Evolutionary conservation across 2,888 invertebrate species (phyloP).

Genomic region (Xestia c-nigrum): DNA sequence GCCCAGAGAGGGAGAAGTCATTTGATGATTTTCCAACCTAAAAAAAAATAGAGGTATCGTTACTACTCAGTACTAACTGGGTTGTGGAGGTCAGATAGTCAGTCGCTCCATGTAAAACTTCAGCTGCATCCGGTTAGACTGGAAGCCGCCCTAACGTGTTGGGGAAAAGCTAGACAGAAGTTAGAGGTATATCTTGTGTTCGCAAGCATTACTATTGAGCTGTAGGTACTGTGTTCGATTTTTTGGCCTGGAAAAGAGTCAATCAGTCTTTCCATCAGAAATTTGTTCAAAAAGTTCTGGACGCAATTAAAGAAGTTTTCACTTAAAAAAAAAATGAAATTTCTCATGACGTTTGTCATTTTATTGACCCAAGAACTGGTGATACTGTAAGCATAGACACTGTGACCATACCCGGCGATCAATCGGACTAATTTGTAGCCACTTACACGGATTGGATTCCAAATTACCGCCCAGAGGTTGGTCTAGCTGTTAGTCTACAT

Average conservation of each 20-base stretch:
- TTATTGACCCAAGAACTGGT: neutral
- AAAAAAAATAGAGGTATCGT: no score
- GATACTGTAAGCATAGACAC: constrained; percentile 15
- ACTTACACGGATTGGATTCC: constrained; percentile 65
- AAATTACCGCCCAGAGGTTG: constrained; percentile 54
- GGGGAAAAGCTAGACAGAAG: no score
- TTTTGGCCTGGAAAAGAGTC: neutral
- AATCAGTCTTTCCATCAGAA: neutral
- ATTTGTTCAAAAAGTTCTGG: no score
- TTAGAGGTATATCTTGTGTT: neutral
- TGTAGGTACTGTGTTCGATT: neutral
- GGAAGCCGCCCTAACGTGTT: no score
- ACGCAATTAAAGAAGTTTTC: no score
- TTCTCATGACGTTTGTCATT: neutral
- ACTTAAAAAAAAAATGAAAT: neutral
- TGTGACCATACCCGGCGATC: constrained; percentile 51
- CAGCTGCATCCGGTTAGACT: no score
- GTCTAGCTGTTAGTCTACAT: constrained; percentile 41
- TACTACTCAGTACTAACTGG: no score
- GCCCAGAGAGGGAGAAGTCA: no score
- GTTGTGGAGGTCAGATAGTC: no score
- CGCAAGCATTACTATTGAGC: neutral
- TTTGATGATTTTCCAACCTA: no score
- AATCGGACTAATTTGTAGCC: constrained; percentile 62
- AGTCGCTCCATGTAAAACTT: no score